phyloP scores from a whole-genome alignment of 2,888 invertebrate genomes.

The Rotaria magnacalcarata region DNA sequence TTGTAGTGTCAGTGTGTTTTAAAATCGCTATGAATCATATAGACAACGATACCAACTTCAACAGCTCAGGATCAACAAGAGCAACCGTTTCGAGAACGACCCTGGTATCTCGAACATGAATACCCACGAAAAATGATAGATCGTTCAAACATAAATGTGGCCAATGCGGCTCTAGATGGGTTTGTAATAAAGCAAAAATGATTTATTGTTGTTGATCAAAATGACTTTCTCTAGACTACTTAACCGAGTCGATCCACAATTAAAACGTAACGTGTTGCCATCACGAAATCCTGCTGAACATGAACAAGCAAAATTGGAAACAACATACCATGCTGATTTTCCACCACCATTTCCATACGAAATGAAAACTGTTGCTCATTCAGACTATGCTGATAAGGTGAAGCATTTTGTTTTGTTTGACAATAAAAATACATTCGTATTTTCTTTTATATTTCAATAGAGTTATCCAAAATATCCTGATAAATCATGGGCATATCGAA shows the following conservation, averaged over 20 bases:
- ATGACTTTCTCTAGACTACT: not conserved
- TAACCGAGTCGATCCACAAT: not conserved
- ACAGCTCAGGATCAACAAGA: constrained; percentile 30
- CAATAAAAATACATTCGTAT: not conserved
- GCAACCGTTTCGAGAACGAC: constrained; percentile 18
- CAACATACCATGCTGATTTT: constrained; percentile 1
- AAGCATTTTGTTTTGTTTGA: not conserved
- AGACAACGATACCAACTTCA: not conserved
- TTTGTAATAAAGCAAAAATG: not conserved
- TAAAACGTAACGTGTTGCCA: not conserved
- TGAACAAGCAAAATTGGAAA: not conserved
- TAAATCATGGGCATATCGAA: constrained; percentile 42
- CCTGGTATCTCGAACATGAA: constrained; percentile 1
- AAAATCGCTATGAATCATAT: not conserved
- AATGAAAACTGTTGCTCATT: constrained; percentile 26
- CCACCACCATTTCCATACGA: constrained; percentile 19
- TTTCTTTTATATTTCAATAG: not conserved
- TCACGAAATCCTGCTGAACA: not conserved
- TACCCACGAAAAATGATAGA: constrained; percentile 6
- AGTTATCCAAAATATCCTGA: constrained; percentile 37
- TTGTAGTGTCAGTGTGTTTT: not conserved
- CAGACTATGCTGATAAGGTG: constrained; percentile 12
- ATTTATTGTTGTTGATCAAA: not conserved
- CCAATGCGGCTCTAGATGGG: not conserved
- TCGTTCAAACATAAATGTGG: not conserved